phyloP scores from a whole-genome alignment of 2,797 vertebrate species.

The Crenuchus spilurus region DNA sequence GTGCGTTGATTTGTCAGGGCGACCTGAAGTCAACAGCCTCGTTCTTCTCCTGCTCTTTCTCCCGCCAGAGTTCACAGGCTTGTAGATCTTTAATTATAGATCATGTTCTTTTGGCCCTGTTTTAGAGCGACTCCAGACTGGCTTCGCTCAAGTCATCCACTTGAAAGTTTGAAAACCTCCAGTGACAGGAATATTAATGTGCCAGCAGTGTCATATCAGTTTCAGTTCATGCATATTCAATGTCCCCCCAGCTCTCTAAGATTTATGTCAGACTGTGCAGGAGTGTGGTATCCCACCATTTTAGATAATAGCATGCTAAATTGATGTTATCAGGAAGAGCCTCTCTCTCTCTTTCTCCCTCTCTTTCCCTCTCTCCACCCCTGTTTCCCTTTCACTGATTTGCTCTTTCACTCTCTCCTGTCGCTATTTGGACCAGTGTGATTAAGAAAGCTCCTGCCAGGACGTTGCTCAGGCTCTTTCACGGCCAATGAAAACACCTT shows the following conservation, averaged over 20 bases:
- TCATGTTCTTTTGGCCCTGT: slow-evolving; percentile 92
- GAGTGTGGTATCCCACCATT: slow-evolving; percentile 99
- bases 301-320: slow-evolving; percentile 99
- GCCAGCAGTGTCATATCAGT: slow-evolving; percentile 99
- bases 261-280: slow-evolving; percentile 99
- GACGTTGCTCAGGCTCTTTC: slow-evolving; percentile 1
- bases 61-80: slow-evolving; percentile 81
- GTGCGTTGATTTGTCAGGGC: slow-evolving; percentile 78
- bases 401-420: not conserved
- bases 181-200: slow-evolving; percentile 99
- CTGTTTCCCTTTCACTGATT: not conserved
- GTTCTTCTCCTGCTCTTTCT: slow-evolving; percentile 44
- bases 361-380: slow-evolving; percentile 12
- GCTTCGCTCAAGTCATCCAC: slow-evolving; percentile 95
- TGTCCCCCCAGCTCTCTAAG: slow-evolving; percentile 97
- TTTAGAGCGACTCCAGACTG: slow-evolving; percentile 92
- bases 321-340: slow-evolving; percentile 95
- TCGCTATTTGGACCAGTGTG: slow-evolving; percentile 21
- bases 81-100: slow-evolving; percentile 88
- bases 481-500: slow-evolving; percentile 34
- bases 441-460: slow-evolving; percentile 29
- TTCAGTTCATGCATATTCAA: slow-evolving; percentile 98
- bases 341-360: slow-evolving; percentile 58
- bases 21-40: slow-evolving; percentile 74
- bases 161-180: slow-evolving; percentile 99